Percentiles rank a stretch among this genome's conserved stretches.
Conservation (phyloP, 2,797 vertebrate genomes). For the Catamblyrhynchus diadema region DNA sequence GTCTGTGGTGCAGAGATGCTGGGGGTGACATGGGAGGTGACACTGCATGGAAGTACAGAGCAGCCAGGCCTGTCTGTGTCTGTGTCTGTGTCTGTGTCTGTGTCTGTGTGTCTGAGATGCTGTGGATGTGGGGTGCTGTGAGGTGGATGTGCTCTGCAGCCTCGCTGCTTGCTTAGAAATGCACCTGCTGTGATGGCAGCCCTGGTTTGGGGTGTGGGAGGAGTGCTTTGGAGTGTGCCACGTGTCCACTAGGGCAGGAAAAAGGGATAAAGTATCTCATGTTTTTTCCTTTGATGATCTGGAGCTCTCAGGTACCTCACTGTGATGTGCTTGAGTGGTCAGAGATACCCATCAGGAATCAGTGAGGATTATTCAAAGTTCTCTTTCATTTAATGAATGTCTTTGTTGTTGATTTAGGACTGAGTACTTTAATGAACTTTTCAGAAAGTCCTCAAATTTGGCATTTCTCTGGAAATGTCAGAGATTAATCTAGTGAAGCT, state of each 20-base stretch:
- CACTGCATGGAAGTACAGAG: fast-evolving
- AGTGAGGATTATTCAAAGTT: background rate
- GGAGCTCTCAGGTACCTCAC: background rate
- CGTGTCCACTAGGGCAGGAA: background rate
- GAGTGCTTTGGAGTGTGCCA: background rate
- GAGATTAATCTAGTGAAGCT: background rate
- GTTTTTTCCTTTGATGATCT: background rate
- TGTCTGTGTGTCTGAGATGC: background rate
- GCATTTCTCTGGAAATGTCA: background rate
- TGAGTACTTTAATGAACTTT: background rate
- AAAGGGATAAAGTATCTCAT: background rate
- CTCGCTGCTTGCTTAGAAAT: background rate
- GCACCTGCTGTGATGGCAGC: background rate
- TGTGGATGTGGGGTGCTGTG: background rate
- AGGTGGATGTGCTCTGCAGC: background rate
- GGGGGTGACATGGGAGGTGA: background rate
- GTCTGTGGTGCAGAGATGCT: background rate
- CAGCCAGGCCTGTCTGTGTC: background rate
- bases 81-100: background rate
- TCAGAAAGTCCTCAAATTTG: background rate
- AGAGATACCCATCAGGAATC: background rate
- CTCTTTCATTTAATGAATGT: background rate
- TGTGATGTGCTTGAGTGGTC: background rate
- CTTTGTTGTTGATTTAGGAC: background rate
- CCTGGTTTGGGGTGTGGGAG: background rate